Evolutionary conservation across 2,797 vertebrate species (phyloP).

Genomic region (Potorous gilbertii): DNA sequence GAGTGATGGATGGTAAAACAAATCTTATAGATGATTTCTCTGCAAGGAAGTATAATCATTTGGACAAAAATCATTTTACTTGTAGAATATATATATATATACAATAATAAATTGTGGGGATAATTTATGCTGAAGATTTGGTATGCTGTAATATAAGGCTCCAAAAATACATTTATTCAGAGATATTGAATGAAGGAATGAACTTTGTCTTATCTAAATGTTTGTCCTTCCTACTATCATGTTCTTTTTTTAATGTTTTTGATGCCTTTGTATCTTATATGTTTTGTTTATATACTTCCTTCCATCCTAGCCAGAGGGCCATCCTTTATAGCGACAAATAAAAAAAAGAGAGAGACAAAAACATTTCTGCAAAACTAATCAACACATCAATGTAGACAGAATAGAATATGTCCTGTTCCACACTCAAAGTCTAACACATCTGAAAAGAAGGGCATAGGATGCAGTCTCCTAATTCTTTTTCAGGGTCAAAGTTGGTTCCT

Average conservation of each 20-base stretch:
- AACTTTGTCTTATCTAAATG: neutral
- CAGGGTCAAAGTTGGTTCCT: neutral
- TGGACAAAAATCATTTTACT: neutral
- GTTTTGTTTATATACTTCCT: neutral
- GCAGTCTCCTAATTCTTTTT: neutral
- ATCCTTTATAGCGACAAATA: neutral
- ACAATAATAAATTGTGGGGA: neutral
- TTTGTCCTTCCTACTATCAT: neutral
- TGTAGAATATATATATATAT: neutral
- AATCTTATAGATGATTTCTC: neutral
- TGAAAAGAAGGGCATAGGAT: neutral
- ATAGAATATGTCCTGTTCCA: neutral
- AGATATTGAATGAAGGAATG: neutral
- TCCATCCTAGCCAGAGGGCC: neutral
- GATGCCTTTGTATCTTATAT: neutral
- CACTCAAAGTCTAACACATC: neutral
- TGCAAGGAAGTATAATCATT: neutral
- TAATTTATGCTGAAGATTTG: neutral
- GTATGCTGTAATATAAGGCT: neutral
- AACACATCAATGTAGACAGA: neutral
- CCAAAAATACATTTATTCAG: neutral
- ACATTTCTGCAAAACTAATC: neutral
- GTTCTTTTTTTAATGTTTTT: neutral
- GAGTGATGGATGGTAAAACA: neutral
- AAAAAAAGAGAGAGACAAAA: neutral